Percentiles rank a stretch among this genome's conserved stretches.
These are phyloP conservation scores for Venustoraphidia nigricollis DNA, from an alignment of 2,888 invertebrate genomes.

Conservation along the genomic window DNA sequence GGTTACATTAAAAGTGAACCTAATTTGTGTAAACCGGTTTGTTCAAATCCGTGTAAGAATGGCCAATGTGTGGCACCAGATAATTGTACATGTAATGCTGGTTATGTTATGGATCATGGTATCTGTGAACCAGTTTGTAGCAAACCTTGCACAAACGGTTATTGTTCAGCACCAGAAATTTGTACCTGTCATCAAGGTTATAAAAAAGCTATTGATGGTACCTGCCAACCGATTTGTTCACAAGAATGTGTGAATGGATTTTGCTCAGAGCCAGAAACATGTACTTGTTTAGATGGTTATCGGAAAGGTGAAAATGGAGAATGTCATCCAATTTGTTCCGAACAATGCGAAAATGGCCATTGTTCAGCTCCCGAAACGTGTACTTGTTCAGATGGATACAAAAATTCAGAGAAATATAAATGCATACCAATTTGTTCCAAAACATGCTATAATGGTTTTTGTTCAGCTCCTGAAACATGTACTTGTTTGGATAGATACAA, in stretches of 20 bases:
- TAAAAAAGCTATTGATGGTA: too few species aligned
- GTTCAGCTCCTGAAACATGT: slow-evolving; percentile 11
- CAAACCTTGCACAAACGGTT: slow-evolving; percentile 4
- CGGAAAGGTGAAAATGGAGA: too few species aligned
- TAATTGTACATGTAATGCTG: not conserved
- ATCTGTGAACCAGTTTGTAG: slow-evolving; percentile 4
- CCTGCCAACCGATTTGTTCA: too few species aligned
- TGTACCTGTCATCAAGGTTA: not conserved
- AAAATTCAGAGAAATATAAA: not conserved
- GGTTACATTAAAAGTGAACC: slow-evolving; percentile 15
- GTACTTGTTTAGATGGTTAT: too few species aligned
- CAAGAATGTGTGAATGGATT: too few species aligned
- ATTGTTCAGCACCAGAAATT: not conserved
- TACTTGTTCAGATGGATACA: too few species aligned
- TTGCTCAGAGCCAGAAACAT: too few species aligned
- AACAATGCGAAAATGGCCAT: slow-evolving; percentile 11
- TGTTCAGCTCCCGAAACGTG: too few species aligned
- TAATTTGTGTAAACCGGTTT: not conserved
- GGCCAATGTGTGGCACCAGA: slow-evolving; percentile 6
- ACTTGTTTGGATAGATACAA: not conserved
- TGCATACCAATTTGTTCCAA: slow-evolving; percentile 2
- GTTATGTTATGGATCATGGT: not conserved
- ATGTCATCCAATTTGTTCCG: slow-evolving; percentile 12
- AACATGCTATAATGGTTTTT: slow-evolving; percentile 6
- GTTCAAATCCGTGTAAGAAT: slow-evolving; percentile 5